Evolutionary conservation across 2,888 invertebrate genomes (phyloP).

Genomic region (Leptopilina myrica): DNA sequence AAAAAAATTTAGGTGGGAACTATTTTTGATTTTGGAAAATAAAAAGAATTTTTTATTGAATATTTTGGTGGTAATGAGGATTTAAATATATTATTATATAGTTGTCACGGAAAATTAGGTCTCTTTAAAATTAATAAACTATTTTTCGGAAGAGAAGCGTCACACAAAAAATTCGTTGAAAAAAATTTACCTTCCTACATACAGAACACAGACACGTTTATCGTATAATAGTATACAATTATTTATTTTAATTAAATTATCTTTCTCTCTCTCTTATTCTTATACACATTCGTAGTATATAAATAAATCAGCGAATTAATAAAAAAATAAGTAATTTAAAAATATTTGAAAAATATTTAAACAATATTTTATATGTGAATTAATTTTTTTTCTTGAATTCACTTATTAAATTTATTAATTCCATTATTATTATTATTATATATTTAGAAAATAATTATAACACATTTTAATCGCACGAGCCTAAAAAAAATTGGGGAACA

Average conservation of each 20-base stretch:
- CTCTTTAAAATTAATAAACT: no score
- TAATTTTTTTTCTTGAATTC: no score
- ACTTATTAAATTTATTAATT: neutral
- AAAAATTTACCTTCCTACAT: conserved; percentile 74
- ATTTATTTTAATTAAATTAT: conserved; percentile 40
- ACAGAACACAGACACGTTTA: conserved; percentile 61
- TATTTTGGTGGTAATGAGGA: no score
- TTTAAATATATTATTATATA: no score
- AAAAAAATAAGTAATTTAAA: conserved; percentile 26
- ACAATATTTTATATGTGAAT: no score
- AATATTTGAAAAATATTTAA: no score
- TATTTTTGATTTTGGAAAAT: no score
- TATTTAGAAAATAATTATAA: neutral
- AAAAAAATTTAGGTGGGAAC: no score
- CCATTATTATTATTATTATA: neutral
- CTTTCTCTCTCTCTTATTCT: conserved; percentile 46
- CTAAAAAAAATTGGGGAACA: neutral
- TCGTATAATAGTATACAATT: conserved; percentile 28
- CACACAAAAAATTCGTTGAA: conserved; percentile 54
- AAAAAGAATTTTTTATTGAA: no score
- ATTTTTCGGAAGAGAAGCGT: no score
- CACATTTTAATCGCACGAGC: conserved; percentile 10
- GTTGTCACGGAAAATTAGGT: no score
- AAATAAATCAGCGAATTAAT: conserved; percentile 18
- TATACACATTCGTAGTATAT: conserved; percentile 5